A percentile compares a stretch with the other conserved stretches of the same genome.
Conservation (phyloP, 2,888 invertebrate species). For the Ectemnius continuus region DNA sequence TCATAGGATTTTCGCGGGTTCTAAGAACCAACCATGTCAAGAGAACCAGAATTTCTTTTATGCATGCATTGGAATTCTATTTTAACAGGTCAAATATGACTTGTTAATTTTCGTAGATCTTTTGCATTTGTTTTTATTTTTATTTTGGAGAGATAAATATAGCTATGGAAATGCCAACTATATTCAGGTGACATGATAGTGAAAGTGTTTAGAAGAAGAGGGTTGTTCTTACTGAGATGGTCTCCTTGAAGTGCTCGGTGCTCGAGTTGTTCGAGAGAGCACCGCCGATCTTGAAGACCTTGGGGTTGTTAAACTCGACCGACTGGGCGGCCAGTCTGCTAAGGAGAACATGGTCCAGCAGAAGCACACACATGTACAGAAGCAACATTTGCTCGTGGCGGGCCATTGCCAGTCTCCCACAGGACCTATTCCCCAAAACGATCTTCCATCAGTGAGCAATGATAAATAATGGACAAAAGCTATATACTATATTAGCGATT, state of each 20-base stretch:
- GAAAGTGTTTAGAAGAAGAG: not conserved
- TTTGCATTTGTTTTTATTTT: too few species aligned
- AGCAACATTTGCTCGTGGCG: constrained; percentile 23
- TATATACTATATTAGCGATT: too few species aligned
- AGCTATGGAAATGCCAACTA: too few species aligned
- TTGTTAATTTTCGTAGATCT: too few species aligned
- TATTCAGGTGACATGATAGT: not conserved
- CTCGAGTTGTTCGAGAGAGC: constrained; percentile 92
- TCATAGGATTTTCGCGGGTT: too few species aligned
- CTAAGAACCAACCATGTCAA: not conserved
- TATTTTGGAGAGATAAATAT: too few species aligned
- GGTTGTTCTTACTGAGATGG: constrained; percentile 86
- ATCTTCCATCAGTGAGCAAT: too few species aligned
- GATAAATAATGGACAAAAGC: too few species aligned
- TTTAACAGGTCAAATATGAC: too few species aligned
- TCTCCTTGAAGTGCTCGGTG: constrained; percentile 88
- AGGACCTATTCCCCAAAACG: too few species aligned
- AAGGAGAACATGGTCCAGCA: constrained; percentile 37
- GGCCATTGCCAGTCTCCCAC: constrained; percentile 29
- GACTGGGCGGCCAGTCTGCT: constrained; percentile 34
- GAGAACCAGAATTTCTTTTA: too few species aligned
- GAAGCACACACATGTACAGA: constrained; percentile 45
- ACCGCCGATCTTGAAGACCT: constrained; percentile 93
- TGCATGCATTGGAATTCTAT: too few species aligned
- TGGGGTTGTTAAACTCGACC: constrained; percentile 80